phyloP scores from a whole-genome alignment of 2,113 vertebrate genomes.

The Hypanus sabinus region DNA sequence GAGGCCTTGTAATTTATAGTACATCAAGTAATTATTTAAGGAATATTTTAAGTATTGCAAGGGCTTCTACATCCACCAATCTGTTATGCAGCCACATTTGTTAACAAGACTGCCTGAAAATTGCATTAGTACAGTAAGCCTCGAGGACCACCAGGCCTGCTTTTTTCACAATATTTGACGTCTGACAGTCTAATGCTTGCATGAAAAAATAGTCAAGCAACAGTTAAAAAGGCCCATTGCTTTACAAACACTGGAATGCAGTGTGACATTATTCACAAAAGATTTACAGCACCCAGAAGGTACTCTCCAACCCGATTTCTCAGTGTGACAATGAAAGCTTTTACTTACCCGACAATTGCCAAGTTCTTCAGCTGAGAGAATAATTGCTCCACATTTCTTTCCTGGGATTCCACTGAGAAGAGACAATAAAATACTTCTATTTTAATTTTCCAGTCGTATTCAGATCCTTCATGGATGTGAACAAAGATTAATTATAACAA shows the following conservation, averaged over 20 bases:
- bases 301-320: neutral
- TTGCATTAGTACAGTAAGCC: too few species aligned
- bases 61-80: too few species aligned
- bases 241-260: neutral
- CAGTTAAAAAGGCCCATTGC: neutral
- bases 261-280: neutral
- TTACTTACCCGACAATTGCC: conserved; percentile 86
- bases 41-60: too few species aligned
- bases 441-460: neutral
- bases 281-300: neutral
- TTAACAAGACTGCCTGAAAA: neutral
- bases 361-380: conserved; percentile 82
- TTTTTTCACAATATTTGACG: neutral
- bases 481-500: neutral
- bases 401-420: conserved; percentile 71
- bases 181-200: neutral
- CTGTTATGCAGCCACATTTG: neutral
- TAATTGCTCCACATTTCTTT: conserved; percentile 87
- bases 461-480: neutral
- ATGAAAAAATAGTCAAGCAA: neutral
- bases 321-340: neutral
- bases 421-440: conserved; percentile 35
- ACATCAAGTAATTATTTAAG: too few species aligned
- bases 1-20: too few species aligned
- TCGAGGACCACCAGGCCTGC: neutral